A percentile compares a stretch with the other conserved stretches of the same genome.
Evolutionary conservation across 2,888 invertebrate species (phyloP).

Genomic region (Cheilosia pagana): DNA sequence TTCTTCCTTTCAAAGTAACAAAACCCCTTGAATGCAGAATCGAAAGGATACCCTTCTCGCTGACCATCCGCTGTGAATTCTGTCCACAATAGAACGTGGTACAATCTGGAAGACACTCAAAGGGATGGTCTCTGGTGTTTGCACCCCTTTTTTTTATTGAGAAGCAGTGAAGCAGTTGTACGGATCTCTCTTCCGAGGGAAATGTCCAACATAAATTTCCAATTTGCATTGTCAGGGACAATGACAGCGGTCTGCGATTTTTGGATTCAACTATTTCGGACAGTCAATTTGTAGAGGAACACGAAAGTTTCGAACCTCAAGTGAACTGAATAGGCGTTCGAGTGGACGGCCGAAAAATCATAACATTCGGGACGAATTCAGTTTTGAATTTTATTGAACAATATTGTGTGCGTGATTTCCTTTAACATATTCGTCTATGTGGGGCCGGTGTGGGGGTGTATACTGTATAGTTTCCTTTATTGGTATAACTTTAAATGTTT

Average conservation of each 20-base stretch:
- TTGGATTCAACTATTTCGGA: background rate
- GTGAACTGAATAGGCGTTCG: slow-evolving; percentile 33
- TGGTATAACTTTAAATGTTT: slow-evolving; percentile 50
- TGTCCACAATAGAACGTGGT: slow-evolving; percentile 38
- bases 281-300: slow-evolving; percentile 11
- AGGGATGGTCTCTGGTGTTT: slow-evolving; percentile 21
- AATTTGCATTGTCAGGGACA: slow-evolving; percentile 56
- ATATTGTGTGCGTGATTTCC: slow-evolving; percentile 31
- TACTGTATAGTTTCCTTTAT: slow-evolving; percentile 43
- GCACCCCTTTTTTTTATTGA: slow-evolving; percentile 18
- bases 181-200: slow-evolving; percentile 5
- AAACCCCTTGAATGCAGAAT: slow-evolving; percentile 36
- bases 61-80: slow-evolving; percentile 50
- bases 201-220: slow-evolving; percentile 43
- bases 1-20: background rate
- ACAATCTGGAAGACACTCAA: slow-evolving; percentile 37
- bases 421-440: slow-evolving; percentile 48
- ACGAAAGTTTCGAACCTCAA: slow-evolving; percentile 27
- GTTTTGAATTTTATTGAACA: slow-evolving; percentile 57
- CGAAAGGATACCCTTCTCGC: slow-evolving; percentile 7
- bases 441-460: background rate
- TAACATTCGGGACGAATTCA: slow-evolving; percentile 39
- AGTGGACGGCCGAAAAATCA: slow-evolving; percentile 30
- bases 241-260: slow-evolving; percentile 1
- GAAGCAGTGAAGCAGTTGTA: slow-evolving; percentile 14